Evolutionary conservation across 2,113 vertebrate species (phyloP), one percentile per base, ranked within the genome.

Genomic region (Peromyscus californicus): DNA sequence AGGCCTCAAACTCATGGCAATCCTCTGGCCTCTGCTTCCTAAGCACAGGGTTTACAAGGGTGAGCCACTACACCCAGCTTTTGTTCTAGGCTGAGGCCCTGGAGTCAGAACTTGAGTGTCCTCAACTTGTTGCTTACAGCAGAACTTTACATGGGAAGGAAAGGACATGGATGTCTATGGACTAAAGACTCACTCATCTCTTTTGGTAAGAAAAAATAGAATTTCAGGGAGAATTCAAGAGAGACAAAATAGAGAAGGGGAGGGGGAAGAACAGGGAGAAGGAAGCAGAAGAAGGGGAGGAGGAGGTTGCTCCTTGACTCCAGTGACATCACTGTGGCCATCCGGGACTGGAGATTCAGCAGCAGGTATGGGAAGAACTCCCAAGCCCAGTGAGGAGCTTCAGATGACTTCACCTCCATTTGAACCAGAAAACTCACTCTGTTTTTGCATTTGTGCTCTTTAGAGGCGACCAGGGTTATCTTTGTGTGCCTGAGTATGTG

Each of bases 361-460:
- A 48, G 31, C n/a, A 72, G 22, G 36, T 42, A 4, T 1, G 3
- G 90, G 31, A 26, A 13, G 11, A 70, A 83, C 51, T 89, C 48
- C 88, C 31, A 82, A 33, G 36, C 42, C 39, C 69, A 75, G 89
- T 36, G 72, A 79, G 48, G 26, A 82, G 36, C 86, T 78, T 88
- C n/a, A 24, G 69, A 33, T 63, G 75, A 90, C 45, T 89, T 97
- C 89, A 89, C 69, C 78, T 96, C 74, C n/a, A 15, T 74, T 84
- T 96, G 86, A 97, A 95, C 83, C 91, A 91, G 57, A 93, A 89
- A 89, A 76, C 33, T 95, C 45, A 45, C 70, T 89, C 63, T 21
- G 70, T 48, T 95, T 90, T 89, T 96, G 67, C 86, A 84, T 87
- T 97, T 75, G 80, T 84, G 69, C 69, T 96, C 94, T 85, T 97